These are phyloP conservation scores for Notarius quadriscutis DNA, from an alignment of 2,113 vertebrate genomes.

Conservation along the genomic window DNA sequence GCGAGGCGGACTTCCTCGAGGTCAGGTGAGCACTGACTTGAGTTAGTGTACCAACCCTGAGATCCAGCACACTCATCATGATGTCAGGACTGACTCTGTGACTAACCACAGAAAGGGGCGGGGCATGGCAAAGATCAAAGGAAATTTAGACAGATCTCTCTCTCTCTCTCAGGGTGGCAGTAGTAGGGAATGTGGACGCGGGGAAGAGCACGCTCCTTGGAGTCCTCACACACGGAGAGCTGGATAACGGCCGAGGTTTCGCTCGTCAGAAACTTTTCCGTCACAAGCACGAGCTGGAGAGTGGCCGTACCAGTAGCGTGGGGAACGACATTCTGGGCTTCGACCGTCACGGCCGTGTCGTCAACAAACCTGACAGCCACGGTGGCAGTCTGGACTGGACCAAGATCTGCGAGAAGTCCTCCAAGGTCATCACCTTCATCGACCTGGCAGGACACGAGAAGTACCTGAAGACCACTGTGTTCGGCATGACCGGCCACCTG, in stretches of 20 bases:
- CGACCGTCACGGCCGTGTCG: constrained; percentile 91
- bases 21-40: constrained; percentile 82
- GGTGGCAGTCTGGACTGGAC: constrained; percentile 98
- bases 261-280: constrained; percentile 98
- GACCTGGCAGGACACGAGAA: constrained; percentile 97
- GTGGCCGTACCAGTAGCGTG: constrained; percentile 95
- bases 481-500: constrained; percentile 96
- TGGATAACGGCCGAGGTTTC: constrained; percentile 96
- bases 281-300: constrained; percentile 97
- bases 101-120: background rate
- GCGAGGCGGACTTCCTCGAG: constrained; percentile 98
- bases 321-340: constrained; percentile 98
- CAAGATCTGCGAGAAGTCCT: constrained; percentile 97
- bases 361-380: constrained; percentile 95
- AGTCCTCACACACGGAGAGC: constrained; percentile 91
- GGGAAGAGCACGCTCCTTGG: constrained; percentile 95
- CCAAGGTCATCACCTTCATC: constrained; percentile 98
- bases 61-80: background rate
- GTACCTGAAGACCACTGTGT: constrained; percentile 97
- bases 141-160: background rate
- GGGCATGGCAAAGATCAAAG: background rate
- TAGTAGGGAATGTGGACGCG: constrained; percentile 96
- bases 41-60: background rate
- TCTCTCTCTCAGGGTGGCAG: constrained; percentile 82
- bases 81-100: background rate